Base-by-base conservation (phyloP, 2,888 invertebrate genomes). In the Brachypterus glaber region DNA sequence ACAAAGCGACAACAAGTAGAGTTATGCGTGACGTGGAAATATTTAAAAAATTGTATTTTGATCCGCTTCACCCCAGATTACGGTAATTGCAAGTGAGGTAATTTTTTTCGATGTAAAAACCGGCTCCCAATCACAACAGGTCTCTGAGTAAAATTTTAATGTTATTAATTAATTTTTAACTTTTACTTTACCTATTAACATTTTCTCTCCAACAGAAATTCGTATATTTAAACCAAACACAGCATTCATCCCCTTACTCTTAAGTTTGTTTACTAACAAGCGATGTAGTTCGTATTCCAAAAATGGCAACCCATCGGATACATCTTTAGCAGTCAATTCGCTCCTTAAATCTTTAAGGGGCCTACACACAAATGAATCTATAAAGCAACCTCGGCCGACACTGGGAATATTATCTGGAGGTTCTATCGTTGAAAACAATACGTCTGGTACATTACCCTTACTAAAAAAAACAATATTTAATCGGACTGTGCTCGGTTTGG, bases 201-300 rank as follows among this genome's bases (percentile, higher is more conserved):
- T 76, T 33, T 82, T 78, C 58, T 93, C 93, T 2, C 95, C 93
- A 34, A 95, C 76, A 0, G 88, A 68, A 15, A 72, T 68, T 43
- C 70, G 66, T 43, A 77, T 72, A 57, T 80, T 82, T 4, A 96
- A 70, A 0, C 88, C 87, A 67, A 95, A 95, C 36, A 95, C 70
- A 3, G 91, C 86, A 69, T 96, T 97, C 78, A 95, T 93, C 4
- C 92, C 93, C 64, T 89, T 89, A 46, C 93, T 85, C 64, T 87
- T 80, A 2, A 96, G 68, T 60, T 93, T 95, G 57, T 90, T 91
- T 2, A 93, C 74, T 24, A 96, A 68, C 49, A 93, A 76, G 42
- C 89, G 79, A 64, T 97, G 93, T 31, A 97, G 69, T 62, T 97
- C 95, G 62, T 95, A 96, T 63, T 97, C 96, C 37, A 96, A 66